phyloP scores from a whole-genome alignment of 2,888 invertebrate species.

The Bombylius major region DNA sequence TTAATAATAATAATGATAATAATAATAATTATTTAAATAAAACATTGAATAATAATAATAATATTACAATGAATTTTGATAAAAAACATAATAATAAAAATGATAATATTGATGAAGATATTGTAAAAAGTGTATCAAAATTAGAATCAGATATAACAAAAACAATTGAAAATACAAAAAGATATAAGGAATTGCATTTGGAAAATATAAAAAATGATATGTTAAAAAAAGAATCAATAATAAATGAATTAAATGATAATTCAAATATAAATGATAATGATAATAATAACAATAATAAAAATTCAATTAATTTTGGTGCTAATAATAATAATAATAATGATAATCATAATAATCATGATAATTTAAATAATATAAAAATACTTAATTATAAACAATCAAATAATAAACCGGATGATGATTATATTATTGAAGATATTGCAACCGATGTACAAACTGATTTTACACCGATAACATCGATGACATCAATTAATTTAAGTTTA shows the following conservation, averaged over 20 bases:
- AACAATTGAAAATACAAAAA: conserved; percentile 36
- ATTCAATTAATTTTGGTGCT: not conserved
- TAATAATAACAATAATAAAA: conserved; percentile 5
- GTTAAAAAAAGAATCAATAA: not conserved
- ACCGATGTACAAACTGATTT: conserved; percentile 1
- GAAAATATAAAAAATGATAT: conserved; percentile 12
- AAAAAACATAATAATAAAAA: not conserved
- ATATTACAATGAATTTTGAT: not conserved
- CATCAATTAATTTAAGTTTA: not conserved
- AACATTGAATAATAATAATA: not conserved
- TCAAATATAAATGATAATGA: conserved; percentile 5
- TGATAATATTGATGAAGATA: conserved; percentile 25
- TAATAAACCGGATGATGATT: conserved; percentile 10
- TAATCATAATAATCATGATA: conserved; percentile 5
- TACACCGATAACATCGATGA: not conserved
- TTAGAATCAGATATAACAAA: conserved; percentile 36
- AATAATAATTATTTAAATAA: not conserved
- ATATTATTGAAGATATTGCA: conserved; percentile 12
- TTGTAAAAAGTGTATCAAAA: conserved; percentile 32
- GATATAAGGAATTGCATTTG: conserved; percentile 27
- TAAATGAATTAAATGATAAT: conserved; percentile 4
- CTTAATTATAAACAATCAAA: not conserved
- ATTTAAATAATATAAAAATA: not conserved
- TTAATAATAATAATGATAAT: not conserved
- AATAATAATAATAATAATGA: not conserved